Evolutionary conservation across 2,113 vertebrate genomes (phyloP), one percentile per base, ranked within the genome.

Genomic region (Elanoides forficatus): DNA sequence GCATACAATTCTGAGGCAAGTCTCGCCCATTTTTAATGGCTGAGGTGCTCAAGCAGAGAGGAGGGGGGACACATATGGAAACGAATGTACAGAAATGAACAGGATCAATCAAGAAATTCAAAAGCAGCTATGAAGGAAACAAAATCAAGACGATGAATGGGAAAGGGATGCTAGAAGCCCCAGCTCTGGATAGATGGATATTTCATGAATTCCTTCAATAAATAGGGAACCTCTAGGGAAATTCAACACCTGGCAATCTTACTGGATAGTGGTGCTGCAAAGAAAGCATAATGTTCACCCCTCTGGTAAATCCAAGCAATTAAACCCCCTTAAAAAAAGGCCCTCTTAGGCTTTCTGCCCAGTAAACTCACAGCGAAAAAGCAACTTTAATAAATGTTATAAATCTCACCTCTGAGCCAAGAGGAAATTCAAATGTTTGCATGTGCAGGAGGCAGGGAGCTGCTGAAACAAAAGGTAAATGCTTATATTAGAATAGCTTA

Each of bases 321-420:
- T 98, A 98, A 98, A 92, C 74, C 81, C 88, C 95, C 95, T 81
- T 53, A 6, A 88, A 97, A 95, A 95, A 94, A 94, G 93, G 96
- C 95, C 92, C 96, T 97, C 97, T 97, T 95, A 97, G 98, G 98
- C 98, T 98, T 97, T 97, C 92, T 98, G 97, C 98, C 97, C 96
- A 98, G 97, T 98, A 98, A 98, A 97, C 88, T 98, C 96, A 97
- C 89, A 95, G 96, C 38, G 79, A 98, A 98, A 98, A 98, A 98
- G 98, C 97, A 97, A 98, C 96, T 96, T 98, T 98, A 98, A 98
- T 98, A 98, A 98, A 98, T 88, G 98, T 98, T 98, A 98, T 98
- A 98, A 98, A 98, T 98, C 97, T 98, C 97, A 97, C 98, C 97
- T 98, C 97, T 92, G 98, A 97, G 98, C 98, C 98, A 98, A 98